Percentiles rank a stretch among this genome's conserved stretches.
Evolutionary conservation across 2,113 vertebrate genomes (phyloP).

Genomic region (Trematocara zebra): DNA sequence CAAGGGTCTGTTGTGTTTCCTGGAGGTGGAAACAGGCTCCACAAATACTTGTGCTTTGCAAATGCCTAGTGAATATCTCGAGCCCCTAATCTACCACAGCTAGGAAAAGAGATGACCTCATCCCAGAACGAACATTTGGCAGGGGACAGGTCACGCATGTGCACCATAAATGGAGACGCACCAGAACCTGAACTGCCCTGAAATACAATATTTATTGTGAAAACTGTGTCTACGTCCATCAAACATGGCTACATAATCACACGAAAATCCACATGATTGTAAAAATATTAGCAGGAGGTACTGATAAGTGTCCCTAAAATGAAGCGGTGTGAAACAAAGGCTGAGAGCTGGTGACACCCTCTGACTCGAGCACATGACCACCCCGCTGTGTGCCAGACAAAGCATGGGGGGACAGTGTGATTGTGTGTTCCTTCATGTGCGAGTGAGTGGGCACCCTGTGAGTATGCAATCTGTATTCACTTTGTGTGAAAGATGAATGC

Average conservation of each 20-base stretch:
- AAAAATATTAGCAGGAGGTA: neutral
- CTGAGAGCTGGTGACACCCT: constrained; percentile 54
- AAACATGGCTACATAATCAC: neutral
- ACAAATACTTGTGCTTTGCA: constrained; percentile 44
- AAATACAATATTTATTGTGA: constrained; percentile 11
- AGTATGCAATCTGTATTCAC: neutral
- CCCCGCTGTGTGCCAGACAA: constrained; percentile 42
- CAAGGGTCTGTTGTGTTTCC: constrained; percentile 50
- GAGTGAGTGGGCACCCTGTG: constrained; percentile 47
- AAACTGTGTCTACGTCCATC: neutral
- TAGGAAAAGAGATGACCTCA: constrained; percentile 73
- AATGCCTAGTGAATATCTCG: constrained; percentile 36
- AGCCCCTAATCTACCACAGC: constrained; percentile 57
- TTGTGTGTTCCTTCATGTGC: constrained; percentile 23
- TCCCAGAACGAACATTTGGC: constrained; percentile 38
- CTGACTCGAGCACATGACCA: constrained; percentile 55
- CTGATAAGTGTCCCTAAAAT: constrained; percentile 37
- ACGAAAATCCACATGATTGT: neutral
- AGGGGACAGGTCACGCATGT: constrained; percentile 38
- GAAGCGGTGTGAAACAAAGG: constrained; percentile 1
- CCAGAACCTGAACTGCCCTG: neutral
- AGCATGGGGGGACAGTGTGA: constrained; percentile 31
- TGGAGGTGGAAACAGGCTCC: constrained; percentile 41
- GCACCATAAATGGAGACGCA: constrained; percentile 65
- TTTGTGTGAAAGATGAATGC: constrained; percentile 6